A percentile compares a stretch with the other conserved stretches of the same genome.
These are phyloP conservation scores for Sebastes oblongus DNA, from an alignment of 2,797 vertebrate species.

Conservation along the genomic window DNA sequence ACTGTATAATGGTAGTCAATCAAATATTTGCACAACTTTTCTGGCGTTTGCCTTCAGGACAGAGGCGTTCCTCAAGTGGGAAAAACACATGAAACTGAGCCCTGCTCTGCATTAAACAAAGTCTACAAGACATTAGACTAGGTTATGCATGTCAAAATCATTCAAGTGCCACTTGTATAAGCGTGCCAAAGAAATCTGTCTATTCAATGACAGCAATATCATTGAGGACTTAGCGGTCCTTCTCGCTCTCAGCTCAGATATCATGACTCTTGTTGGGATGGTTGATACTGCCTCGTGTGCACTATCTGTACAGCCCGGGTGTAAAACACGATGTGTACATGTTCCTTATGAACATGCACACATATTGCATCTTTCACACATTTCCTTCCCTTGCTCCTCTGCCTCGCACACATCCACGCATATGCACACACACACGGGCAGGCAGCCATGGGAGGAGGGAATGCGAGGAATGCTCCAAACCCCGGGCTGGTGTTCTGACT, in stretches of 20 bases:
- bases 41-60: background rate
- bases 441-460: slow-evolving; percentile 79
- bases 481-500: slow-evolving; percentile 87
- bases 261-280: background rate
- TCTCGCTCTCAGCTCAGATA: slow-evolving; percentile 20
- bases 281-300: background rate
- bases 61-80: background rate
- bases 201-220: slow-evolving; percentile 16
- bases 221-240: background rate
- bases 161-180: slow-evolving; percentile 8
- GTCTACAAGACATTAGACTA: slow-evolving; percentile 12
- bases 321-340: slow-evolving; percentile 29
- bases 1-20: background rate
- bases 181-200: slow-evolving; percentile 16
- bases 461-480: slow-evolving; percentile 86
- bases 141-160: slow-evolving; percentile 22
- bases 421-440: slow-evolving; percentile 47
- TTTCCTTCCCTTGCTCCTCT: slow-evolving; percentile 44
- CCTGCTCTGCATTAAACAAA: slow-evolving; percentile 6
- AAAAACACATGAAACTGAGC: slow-evolving; percentile 16
- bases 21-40: background rate
- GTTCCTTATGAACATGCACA: slow-evolving; percentile 42
- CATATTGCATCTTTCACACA: slow-evolving; percentile 45
- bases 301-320: slow-evolving; percentile 15
- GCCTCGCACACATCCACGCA: slow-evolving; percentile 34